phyloP scores from a whole-genome alignment of 2,113 vertebrate species.

The Podilymbus podiceps region DNA sequence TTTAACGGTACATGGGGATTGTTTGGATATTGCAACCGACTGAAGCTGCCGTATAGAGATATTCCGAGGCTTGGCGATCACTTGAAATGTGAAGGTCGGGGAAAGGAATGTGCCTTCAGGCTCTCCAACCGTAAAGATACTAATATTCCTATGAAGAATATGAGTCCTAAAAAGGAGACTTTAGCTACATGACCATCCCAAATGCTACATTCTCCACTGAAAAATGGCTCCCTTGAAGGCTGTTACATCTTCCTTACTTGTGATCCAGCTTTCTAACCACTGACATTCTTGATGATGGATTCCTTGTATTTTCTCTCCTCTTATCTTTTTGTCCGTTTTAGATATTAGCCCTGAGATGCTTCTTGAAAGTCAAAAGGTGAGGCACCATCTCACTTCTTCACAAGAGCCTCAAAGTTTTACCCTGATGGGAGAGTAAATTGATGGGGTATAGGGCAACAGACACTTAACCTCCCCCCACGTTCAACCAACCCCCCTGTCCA shows the following conservation, averaged over 20 bases:
- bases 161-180: not conserved
- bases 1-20: not conserved
- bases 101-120: not conserved
- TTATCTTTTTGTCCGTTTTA: not conserved
- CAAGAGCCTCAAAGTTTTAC: not conserved
- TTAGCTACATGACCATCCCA: not conserved
- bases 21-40: not conserved
- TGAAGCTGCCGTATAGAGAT: not conserved
- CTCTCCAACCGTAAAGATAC: not conserved
- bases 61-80: not conserved
- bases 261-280: not conserved
- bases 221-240: conserved; percentile 33
- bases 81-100: conserved; percentile 10
- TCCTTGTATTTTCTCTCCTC: not conserved
- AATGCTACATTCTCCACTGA: not conserved
- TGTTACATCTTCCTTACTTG: not conserved
- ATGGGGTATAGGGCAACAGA: not conserved
- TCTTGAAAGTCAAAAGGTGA: not conserved
- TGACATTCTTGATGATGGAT: not conserved
- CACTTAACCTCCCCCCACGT: not conserved
- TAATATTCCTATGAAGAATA: not conserved
- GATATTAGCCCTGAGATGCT: not conserved
- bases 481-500: not conserved
- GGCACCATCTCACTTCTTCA: not conserved
- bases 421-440: not conserved